phyloP scores from a whole-genome alignment of 2,797 vertebrate genomes.

The Xiphorhynchus erythropygius region DNA sequence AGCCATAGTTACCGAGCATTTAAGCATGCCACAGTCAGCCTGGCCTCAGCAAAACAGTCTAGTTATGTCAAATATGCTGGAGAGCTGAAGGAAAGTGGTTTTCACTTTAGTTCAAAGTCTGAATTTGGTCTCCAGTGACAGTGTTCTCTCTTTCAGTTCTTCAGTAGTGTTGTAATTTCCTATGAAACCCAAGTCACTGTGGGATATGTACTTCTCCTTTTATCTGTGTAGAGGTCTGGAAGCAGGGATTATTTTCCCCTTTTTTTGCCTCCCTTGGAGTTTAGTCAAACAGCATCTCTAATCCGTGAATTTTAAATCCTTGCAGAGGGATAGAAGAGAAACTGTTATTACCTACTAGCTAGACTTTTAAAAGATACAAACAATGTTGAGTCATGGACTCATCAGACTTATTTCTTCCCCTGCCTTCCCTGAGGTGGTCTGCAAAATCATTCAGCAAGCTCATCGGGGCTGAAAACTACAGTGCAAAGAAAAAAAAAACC shows the following conservation, averaged over 20 bases:
- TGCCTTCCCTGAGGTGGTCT: background rate
- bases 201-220: background rate
- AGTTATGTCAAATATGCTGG: background rate
- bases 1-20: background rate
- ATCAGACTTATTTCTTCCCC: background rate
- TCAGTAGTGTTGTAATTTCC: background rate
- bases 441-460: background rate
- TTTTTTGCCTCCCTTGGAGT: fast-evolving
- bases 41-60: background rate
- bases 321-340: background rate
- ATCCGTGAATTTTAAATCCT: background rate
- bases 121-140: background rate
- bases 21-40: background rate
- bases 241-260: background rate
- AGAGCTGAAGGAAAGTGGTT: background rate
- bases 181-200: background rate
- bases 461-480: background rate
- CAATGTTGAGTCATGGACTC: background rate
- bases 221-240: background rate
- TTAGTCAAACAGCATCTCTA: background rate
- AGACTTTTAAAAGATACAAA: background rate
- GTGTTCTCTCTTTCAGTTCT: background rate
- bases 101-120: background rate
- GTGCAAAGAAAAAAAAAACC: background rate
- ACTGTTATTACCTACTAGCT: background rate